Base-by-base conservation (phyloP, 2,888 invertebrate species). In the Gnatocerus cornutus region DNA sequence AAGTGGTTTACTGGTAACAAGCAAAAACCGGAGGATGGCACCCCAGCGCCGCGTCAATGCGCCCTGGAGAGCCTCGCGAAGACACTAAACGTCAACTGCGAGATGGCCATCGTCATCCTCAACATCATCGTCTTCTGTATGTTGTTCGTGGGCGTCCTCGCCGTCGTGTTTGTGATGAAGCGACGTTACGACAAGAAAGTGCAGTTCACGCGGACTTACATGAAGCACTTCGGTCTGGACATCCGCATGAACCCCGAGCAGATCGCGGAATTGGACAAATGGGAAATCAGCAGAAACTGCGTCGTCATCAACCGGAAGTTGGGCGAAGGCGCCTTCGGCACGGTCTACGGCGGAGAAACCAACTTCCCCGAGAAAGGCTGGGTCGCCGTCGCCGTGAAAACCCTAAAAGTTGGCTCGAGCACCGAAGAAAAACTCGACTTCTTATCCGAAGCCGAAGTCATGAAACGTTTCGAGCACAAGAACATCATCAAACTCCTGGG, bases 281-380 rank as follows among this genome's bases (percentile, higher is more conserved):
- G 96, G 95, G 97, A 97, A 84, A 89, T 97, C 52, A 90, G 93
- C 0, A 88, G 95, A 61, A 93, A 95, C 77, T 89, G 91, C 62
- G 93, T 97, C 27, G 95, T 96, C 13, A 91, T 96, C 73, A 96
- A 95, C 85, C 87, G 95, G 13, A 92, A 92, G 81, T 86, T 96
- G 14, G 97, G 93, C 6, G 94, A 95, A 83, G 97, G 97, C 10
- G 96, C 96, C 0, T 97, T 97, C 83, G 97, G 97, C 5, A 95
- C 92, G 0, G 97, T 97, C 0, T 97, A 95, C 83, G 95, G 95
- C 33, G 97, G 97, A 0, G 96, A 97, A 84, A 93, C 95, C 1
- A 88, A 91, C 74, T 88, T 93, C n/a, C 71, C 76, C 43, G 87
- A 87, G 7, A 88, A 87, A 69, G 92, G 91, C 46, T 96, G 96